A percentile compares a stretch with the other conserved stretches of the same genome.
Evolutionary conservation across 1,140 invertebrate genomes (phyloP).

Genomic region (Neoseiulus cucumeris): DNA sequence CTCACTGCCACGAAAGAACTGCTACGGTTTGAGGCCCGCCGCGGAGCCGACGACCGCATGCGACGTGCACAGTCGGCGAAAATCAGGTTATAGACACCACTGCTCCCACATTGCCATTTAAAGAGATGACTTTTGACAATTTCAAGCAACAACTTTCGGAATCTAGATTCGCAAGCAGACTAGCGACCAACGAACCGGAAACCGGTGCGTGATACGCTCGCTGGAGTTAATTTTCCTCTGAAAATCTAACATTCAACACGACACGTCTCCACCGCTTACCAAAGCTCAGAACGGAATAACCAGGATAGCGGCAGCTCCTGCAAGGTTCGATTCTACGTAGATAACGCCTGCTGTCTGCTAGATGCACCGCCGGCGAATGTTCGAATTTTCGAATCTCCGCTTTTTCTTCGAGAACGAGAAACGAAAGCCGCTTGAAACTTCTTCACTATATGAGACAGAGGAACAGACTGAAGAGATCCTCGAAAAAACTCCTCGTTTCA

Average conservation of each 20-base stretch:
- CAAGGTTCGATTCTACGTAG: too few species aligned
- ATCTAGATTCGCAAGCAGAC: background rate
- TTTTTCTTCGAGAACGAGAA: too few species aligned
- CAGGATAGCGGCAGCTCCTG: slow-evolving; percentile 16
- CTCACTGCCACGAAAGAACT: background rate
- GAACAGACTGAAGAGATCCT: too few species aligned
- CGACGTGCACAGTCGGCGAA: background rate
- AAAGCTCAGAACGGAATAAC: slow-evolving; percentile 11
- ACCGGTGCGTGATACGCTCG: background rate
- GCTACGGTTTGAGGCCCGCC: background rate
- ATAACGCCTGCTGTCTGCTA: too few species aligned
- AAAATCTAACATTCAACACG: background rate
- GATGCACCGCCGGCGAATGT: too few species aligned
- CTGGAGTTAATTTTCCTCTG: background rate
- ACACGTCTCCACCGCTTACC: slow-evolving; percentile 8
- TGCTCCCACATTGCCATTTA: background rate
- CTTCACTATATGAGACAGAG: too few species aligned
- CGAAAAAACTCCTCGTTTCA: too few species aligned
- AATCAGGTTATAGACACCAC: background rate
- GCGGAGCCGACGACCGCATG: background rate
- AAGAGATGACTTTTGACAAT: background rate
- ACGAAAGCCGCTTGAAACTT: too few species aligned
- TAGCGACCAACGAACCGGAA: background rate
- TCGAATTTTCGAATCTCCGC: too few species aligned
- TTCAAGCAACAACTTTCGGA: too few species aligned